Base-by-base conservation (phyloP, 2,797 vertebrate genomes). In the Petrocephalus schoutedeni region DNA sequence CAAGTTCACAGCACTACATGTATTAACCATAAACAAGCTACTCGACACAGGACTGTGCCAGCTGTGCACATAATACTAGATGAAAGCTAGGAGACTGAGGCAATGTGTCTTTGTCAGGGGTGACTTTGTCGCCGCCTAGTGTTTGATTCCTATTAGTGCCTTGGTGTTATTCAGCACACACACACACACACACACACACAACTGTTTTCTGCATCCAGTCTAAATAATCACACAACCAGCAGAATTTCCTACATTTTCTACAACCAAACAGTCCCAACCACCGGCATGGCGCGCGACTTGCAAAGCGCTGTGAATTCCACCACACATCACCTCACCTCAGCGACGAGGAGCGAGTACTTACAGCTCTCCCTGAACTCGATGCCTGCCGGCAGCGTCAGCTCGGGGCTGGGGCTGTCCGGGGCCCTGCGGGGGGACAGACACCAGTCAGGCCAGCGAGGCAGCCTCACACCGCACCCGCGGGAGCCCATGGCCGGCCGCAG, bases 311-410 rank as follows among this genome's bases (percentile, higher is more conserved):
- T 36, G 4, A 9, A 45, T 45, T 45, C n/a, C 71, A 0, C 71
- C 49, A 51, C 3, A 83, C 49, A 5, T 7, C 41, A 53, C n/a
- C 7, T 74, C 54, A 57, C 10, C 61, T 64, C 41, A 28, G 1
- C n/a, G 51, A 28, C 1, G 49, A 53, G n/a, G 21, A 23, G 41
- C 16, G 7, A 2, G 41, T 93, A 98, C 98, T 98, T 90, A 99
- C 98, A 97, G 91, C 97, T 98, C 93, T 99, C 98, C 94, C 98
- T 96, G 95, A 99, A 99, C 94, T 99, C 98, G 87, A 99, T 97
- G 94, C 97, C 96, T 88, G 98, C 98, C 56, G 98, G 98, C 89
- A 99, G 93, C 54, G 95, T 96, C 92, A 97, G 89, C 90, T 99
- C 98, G 0, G 96, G 97, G 77, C 94, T 96, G 49, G 95, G 92